Evolutionary conservation across 2,888 invertebrate genomes (phyloP).

Genomic region (Desoria tigrina): DNA sequence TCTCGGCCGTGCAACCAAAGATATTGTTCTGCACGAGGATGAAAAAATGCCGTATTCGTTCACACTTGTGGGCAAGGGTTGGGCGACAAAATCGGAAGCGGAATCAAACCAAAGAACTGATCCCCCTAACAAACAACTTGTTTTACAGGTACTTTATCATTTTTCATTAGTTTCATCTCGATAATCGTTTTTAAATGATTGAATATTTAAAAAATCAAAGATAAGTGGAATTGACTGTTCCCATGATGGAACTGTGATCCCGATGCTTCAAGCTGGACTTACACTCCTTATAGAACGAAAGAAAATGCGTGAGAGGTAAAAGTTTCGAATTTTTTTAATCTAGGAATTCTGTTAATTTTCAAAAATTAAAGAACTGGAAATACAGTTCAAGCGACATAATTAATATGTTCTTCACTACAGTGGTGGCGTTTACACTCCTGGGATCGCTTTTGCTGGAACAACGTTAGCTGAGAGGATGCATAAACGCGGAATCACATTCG

Average conservation of each 20-base stretch:
- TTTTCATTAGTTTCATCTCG: no score
- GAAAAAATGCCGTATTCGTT: constrained; percentile 68
- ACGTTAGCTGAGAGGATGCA: constrained; percentile 72
- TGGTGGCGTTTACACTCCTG: constrained; percentile 85
- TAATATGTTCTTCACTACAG: no score
- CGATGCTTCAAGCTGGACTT: constrained; percentile 71
- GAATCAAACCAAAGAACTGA: constrained; percentile 57
- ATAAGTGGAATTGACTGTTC: constrained; percentile 71
- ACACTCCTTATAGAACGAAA: constrained; percentile 72
- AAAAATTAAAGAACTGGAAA: no score
- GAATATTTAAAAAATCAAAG: constrained; percentile 54
- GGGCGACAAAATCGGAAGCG: constrained; percentile 64
- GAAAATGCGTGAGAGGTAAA: constrained; percentile 71
- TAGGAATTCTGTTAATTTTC: no score
- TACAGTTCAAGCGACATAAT: no score
- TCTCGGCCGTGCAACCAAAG: constrained; percentile 61
- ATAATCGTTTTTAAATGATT: no score
- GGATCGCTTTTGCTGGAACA: constrained; percentile 80
- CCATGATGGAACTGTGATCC: constrained; percentile 77
- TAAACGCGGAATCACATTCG: constrained; percentile 72
- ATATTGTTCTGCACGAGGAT: constrained; percentile 67
- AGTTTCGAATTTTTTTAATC: not conserved
- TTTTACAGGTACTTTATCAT: constrained; percentile 66
- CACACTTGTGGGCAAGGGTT: constrained; percentile 76
- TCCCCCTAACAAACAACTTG: constrained; percentile 67